A percentile compares a stretch with the other conserved stretches of the same genome.
phyloP scores from a whole-genome alignment of 2,888 invertebrate species.

The Campoplex capitator region DNA sequence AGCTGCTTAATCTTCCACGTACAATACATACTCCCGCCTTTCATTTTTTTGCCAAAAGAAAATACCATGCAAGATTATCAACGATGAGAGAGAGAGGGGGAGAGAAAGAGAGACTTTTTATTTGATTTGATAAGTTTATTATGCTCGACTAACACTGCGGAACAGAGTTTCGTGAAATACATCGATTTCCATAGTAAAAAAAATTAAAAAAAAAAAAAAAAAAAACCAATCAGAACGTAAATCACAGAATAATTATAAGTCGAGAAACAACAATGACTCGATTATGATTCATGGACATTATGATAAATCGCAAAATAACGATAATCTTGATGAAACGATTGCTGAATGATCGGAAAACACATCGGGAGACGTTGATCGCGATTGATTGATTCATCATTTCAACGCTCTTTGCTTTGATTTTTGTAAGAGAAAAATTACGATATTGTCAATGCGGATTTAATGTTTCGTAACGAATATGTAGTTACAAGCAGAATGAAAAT shows the following conservation, averaged over 20 bases:
- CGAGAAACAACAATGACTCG: not conserved
- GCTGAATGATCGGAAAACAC: too few relatives aligned
- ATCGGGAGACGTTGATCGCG: not conserved
- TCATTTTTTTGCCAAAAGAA: conserved; percentile 29
- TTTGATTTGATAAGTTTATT: conserved; percentile 16
- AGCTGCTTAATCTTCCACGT: conserved; percentile 13
- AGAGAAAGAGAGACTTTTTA: conserved; percentile 10
- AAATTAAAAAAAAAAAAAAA: not conserved
- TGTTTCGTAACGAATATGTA: not conserved
- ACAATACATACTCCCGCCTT: conserved; percentile 4
- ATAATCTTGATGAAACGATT: not conserved
- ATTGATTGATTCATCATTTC: not conserved
- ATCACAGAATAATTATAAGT: not conserved
- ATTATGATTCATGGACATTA: not conserved
- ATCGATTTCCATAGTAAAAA: not conserved
- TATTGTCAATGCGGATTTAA: not conserved
- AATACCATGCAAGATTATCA: conserved; percentile 26
- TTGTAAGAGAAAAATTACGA: too few relatives aligned
- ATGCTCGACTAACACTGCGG: not conserved
- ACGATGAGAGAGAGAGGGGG: conserved; percentile 18
- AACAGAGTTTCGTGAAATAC: conserved; percentile 5
- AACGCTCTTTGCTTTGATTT: not conserved
- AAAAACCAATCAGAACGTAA: not conserved
- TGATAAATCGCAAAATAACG: not conserved
- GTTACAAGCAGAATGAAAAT: not conserved